Conservation (phyloP, 64 coral and sea anemone genomes). For the Dendrophyllia cribrosa region DNA sequence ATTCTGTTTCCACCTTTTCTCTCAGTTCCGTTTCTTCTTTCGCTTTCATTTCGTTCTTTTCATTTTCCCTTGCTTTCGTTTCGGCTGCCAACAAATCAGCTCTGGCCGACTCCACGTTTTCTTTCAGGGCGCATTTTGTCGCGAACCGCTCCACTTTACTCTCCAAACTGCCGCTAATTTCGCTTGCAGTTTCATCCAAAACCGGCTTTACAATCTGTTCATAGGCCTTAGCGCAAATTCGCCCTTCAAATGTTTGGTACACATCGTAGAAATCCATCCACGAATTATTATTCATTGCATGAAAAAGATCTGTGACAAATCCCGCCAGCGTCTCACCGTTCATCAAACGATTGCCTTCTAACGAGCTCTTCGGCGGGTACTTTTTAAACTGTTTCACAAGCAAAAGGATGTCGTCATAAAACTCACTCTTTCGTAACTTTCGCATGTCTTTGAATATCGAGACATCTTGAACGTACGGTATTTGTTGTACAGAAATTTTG, state of each 20-base stretch:
- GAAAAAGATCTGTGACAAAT: constrained; percentile 7
- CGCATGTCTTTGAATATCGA: constrained; percentile 55
- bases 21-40: background rate
- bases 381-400: constrained; percentile 3
- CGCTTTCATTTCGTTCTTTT: background rate
- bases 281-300: constrained; percentile 36
- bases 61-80: constrained; percentile 1
- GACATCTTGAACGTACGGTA: constrained; percentile 9
- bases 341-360: background rate
- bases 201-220: constrained; percentile 44
- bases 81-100: constrained; percentile 10
- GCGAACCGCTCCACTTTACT: background rate
- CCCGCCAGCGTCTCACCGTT: constrained; percentile 22
- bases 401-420: background rate
- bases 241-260: constrained; percentile 52
- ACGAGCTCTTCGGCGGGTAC: constrained; percentile 29
- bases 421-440: background rate
- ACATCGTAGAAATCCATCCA: constrained; percentile 51
- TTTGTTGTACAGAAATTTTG: constrained; percentile 32
- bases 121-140: constrained; percentile 2
- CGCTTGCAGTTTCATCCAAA: background rate
- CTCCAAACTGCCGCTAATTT: background rate
- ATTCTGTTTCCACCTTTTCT: background rate
- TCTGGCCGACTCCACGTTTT: background rate
- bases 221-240: constrained; percentile 48